These are phyloP conservation scores for Eurytoma californica DNA, from an alignment of 2,888 invertebrate species.

Conservation along the genomic window DNA sequence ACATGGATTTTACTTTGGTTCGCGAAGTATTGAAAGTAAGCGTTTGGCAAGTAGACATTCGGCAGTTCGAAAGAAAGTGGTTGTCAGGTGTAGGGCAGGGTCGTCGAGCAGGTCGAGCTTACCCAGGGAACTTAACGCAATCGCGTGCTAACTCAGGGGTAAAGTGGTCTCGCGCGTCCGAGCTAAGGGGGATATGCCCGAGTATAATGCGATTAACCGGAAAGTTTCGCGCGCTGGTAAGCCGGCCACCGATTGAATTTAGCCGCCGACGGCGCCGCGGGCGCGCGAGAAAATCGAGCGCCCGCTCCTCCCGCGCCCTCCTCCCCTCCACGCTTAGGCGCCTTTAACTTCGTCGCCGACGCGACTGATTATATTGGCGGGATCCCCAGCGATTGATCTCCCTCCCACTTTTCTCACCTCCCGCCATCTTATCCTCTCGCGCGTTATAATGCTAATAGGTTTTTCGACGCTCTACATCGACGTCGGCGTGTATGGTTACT, in stretches of 20 bases:
- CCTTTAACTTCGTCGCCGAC: slow-evolving; percentile 38
- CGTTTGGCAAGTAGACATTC: too few relatives aligned
- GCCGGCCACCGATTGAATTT: slow-evolving; percentile 64
- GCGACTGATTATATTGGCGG: slow-evolving; percentile 26
- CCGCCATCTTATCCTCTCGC: neutral
- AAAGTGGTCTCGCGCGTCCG: slow-evolving; percentile 27
- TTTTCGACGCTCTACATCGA: slow-evolving; percentile 14
- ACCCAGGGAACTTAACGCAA: slow-evolving; percentile 23
- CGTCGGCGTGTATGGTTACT: neutral
- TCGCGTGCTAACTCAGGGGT: slow-evolving; percentile 25
- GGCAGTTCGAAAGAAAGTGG: too few relatives aligned
- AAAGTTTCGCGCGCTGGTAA: slow-evolving; percentile 66
- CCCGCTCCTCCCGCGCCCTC: neutral
- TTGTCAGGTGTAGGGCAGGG: too few relatives aligned
- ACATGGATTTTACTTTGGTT: too few relatives aligned
- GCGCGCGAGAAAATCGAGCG: neutral
- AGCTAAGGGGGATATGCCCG: slow-evolving; percentile 57
- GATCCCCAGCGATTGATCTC: slow-evolving; percentile 34
- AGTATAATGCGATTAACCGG: slow-evolving; percentile 67
- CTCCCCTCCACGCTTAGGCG: neutral
- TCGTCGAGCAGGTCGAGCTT: neutral
- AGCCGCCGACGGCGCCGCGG: slow-evolving; percentile 7
- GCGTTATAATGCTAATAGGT: slow-evolving; percentile 38
- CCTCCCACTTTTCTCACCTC: too few relatives aligned
- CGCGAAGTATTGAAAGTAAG: too few relatives aligned